These are phyloP conservation scores for Myotis pilosus DNA, from an alignment of 2,797 vertebrate species.

Conservation along the genomic window DNA sequence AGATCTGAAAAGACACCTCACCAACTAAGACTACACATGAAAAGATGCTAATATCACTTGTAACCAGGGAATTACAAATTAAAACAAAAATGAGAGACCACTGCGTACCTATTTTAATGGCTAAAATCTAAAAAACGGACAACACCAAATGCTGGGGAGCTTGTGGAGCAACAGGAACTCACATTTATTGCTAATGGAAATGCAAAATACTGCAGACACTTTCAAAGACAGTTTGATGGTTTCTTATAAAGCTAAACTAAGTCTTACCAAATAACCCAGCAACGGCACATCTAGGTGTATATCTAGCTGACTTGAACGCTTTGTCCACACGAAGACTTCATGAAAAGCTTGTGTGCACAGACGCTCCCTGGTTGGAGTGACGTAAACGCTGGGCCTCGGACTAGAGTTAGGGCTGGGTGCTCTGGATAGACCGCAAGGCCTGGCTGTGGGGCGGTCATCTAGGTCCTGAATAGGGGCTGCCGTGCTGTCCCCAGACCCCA, in stretches of 20 bases:
- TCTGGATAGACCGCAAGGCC: rapidly evolving
- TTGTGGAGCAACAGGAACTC: neutral
- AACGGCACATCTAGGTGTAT: neutral
- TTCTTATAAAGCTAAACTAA: no score
- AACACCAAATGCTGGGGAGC: neutral
- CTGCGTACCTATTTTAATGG: neutral
- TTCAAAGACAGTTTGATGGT: neutral
- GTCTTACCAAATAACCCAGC: neutral
- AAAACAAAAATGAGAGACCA: neutral
- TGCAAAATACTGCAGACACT: neutral
- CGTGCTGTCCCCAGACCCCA: neutral
- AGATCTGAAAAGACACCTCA: neutral
- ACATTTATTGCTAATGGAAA: no score
- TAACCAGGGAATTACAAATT: neutral
- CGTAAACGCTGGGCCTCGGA: rapidly evolving
- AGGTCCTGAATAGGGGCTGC: neutral
- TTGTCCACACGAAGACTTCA: neutral
- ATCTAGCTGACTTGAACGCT: neutral
- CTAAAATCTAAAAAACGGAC: no score
- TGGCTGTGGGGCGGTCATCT: rapidly evolving
- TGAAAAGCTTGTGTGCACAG: rapidly evolving
- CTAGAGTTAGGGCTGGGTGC: no score
- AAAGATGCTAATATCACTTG: no score
- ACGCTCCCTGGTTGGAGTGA: neutral
- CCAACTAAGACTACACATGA: neutral